Evolutionary conservation across 2,113 vertebrate genomes (phyloP), one percentile per base, ranked within the genome.

Genomic region (Poeciliopsis turrubarensis): DNA sequence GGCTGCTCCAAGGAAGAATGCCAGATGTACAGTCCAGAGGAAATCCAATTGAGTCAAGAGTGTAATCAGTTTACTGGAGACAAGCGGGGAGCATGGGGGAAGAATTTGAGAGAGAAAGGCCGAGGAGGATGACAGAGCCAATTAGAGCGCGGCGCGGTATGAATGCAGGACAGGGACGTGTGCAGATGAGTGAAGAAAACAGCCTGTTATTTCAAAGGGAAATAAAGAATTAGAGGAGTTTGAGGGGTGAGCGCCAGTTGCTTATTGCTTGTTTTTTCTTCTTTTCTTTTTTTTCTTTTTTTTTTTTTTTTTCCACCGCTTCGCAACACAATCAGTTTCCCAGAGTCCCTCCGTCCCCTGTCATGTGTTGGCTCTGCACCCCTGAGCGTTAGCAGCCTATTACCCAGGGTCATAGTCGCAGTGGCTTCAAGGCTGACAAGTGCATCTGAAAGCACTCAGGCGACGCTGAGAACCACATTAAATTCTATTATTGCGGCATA

Each of bases 391-490:
- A 84, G 87, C 81, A 87, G 83, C 90, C 86, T 91, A 85, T 93
- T 92, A 92, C 86, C 91, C 89, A 83, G 92, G 90, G 91, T 92
- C 92, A 92, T 93, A 87, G 92, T 91, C 84, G 85, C 91, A 87
- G 79, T 90, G 87, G 91, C 90, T 90, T 92, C 92, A 89, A 94
- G 92, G 90, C 93, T 91, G 92, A 90, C 89, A 85, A 90, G 90
- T 86, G 89, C 90, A 89, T 91, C 88, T 91, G 89, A 92, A 93
- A 93, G 93, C 92, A 93, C 93, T 94, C 92, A 92, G 92, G 86
- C 88, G 79, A 84, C 65, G 84, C 91, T 76, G 85, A 87, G 82
- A 89, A 91, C 77, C 89, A 91, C 83, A 94, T 93, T 90, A 92
- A 93, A 94, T 91, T 92, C 91, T 90, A 90, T 95, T 94, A 93